phyloP scores from a whole-genome alignment of 2,113 vertebrate genomes.

The Carollia perspicillata region DNA sequence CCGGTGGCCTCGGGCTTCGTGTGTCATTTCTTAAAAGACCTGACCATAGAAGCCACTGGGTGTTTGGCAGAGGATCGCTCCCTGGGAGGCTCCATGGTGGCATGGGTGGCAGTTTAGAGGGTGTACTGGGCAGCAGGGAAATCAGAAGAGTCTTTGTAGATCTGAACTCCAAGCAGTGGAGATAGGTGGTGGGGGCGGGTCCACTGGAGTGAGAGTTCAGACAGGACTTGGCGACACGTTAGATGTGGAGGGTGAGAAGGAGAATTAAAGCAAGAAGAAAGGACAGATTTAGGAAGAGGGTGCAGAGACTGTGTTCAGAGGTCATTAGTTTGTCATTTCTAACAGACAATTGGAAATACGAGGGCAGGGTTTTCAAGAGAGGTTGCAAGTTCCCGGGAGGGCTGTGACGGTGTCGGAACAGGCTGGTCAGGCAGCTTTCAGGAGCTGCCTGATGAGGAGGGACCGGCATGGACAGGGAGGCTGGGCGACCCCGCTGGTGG shows the following conservation, averaged over 20 bases:
- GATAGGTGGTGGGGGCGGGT: background rate
- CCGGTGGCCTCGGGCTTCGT: background rate
- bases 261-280: background rate
- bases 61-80: background rate
- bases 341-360: background rate
- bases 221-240: background rate
- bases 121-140: background rate
- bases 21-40: background rate
- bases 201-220: background rate
- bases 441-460: background rate
- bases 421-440: background rate
- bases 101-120: background rate
- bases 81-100: background rate
- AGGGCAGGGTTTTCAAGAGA: background rate
- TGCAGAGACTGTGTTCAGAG: background rate
- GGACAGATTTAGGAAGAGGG: background rate
- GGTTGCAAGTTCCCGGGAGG: background rate
- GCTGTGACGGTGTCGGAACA: background rate
- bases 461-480: background rate
- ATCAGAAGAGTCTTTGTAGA: background rate
- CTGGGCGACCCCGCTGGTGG: background rate
- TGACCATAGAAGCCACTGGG: background rate
- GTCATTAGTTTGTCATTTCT: background rate
- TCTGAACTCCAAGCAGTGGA: background rate
- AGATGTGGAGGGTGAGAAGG: background rate